These are phyloP conservation scores for Diploscapter pachys DNA, from an alignment of 1,140 invertebrate genomes.

Conservation along the genomic window DNA sequence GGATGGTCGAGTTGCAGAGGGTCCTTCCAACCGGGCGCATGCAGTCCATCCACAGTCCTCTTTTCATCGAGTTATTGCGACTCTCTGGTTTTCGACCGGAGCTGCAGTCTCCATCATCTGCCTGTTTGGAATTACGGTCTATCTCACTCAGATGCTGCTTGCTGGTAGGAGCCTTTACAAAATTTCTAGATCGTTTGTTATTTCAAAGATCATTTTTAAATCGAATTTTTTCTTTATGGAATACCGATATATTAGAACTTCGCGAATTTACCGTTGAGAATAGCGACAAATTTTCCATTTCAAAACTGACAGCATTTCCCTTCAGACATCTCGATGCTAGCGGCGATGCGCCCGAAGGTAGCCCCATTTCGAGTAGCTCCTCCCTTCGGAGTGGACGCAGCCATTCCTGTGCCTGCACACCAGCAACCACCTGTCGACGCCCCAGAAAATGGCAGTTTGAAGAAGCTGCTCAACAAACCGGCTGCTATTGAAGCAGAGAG, in stretches of 20 bases:
- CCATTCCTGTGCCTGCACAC: slow-evolving; percentile 1
- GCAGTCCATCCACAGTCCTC: not conserved
- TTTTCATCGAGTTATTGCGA: not conserved
- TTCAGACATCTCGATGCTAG: slow-evolving; percentile 21
- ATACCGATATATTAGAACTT: no score
- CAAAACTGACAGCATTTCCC: not conserved
- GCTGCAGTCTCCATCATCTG: slow-evolving; percentile 25
- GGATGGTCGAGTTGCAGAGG: no score
- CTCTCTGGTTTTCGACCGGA: slow-evolving; percentile 30
- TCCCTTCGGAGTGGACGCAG: not conserved
- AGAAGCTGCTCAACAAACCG: no score
- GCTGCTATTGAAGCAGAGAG: no score
- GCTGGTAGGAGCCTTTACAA: not conserved
- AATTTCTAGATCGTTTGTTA: slow-evolving; percentile 9
- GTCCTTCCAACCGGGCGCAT: no score
- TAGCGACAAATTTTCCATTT: no score
- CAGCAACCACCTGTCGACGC: slow-evolving; percentile 3
- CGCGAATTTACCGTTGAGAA: no score
- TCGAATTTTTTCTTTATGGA: no score
- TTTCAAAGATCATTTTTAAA: no score
- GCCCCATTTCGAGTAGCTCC: not conserved
- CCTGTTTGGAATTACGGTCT: slow-evolving; percentile 29
- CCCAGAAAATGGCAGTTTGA: not conserved
- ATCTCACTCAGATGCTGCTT: slow-evolving; percentile 27
- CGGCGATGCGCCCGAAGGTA: slow-evolving; percentile 4